Evolutionary conservation across 1,140 invertebrate species (phyloP).

Genomic region (Cataglyphis hispanica): DNA sequence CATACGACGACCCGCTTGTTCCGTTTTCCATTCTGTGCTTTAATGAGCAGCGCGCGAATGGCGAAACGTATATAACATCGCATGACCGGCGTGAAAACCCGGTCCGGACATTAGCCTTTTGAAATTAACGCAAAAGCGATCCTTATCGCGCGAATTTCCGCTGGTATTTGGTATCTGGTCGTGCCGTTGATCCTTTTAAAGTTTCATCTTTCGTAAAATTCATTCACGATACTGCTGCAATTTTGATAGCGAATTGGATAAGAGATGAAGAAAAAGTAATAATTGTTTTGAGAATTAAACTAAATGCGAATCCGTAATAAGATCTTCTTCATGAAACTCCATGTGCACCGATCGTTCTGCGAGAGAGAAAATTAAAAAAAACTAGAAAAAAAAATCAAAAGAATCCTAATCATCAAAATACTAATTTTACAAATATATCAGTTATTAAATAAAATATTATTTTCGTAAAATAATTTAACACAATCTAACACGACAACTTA

Average conservation of each 20-base stretch:
- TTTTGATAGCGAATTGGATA: background rate
- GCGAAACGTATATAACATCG: slow-evolving; percentile 16
- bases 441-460: background rate
- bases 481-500: background rate
- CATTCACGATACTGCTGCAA: slow-evolving; percentile 3
- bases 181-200: slow-evolving; percentile 39
- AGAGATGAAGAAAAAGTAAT: slow-evolving; percentile 7
- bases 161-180: background rate
- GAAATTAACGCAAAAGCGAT: slow-evolving; percentile 55
- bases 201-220: slow-evolving; percentile 31
- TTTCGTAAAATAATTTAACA: background rate
- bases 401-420: background rate
- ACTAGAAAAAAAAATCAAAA: background rate
- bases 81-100: slow-evolving; percentile 40
- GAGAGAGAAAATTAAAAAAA: background rate
- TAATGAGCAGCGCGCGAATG: slow-evolving; percentile 9
- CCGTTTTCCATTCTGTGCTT: slow-evolving; percentile 27
- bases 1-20: slow-evolving; percentile 60
- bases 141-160: slow-evolving; percentile 20
- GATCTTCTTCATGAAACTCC: slow-evolving; percentile 6
- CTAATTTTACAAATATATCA: background rate
- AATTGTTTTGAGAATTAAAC: slow-evolving; percentile 32
- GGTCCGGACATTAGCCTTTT: slow-evolving; percentile 34
- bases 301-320: slow-evolving; percentile 29
- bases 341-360: background rate